Percentiles rank a stretch among this genome's conserved stretches.
Evolutionary conservation across 2,797 vertebrate species (phyloP).

Genomic region (Sebastes reedi): DNA sequence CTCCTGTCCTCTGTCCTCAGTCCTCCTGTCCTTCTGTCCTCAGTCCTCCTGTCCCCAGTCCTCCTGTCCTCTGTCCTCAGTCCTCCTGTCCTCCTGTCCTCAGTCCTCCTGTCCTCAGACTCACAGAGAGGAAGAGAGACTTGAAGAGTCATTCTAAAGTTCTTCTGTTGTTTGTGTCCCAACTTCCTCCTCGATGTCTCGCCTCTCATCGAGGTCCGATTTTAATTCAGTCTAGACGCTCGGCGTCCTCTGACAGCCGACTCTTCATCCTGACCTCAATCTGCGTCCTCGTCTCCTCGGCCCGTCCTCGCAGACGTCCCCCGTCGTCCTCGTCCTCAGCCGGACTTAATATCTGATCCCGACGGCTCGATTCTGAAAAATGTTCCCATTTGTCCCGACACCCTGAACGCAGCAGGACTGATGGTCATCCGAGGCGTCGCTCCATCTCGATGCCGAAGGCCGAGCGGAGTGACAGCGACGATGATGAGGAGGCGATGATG

Average conservation of each 20-base stretch:
- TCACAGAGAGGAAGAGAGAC: too few relatives aligned
- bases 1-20: too few relatives aligned
- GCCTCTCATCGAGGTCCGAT: too few relatives aligned
- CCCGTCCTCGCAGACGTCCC: background rate
- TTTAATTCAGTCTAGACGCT: background rate
- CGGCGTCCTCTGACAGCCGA: background rate
- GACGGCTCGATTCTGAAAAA: background rate
- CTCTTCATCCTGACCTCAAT: background rate
- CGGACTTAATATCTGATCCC: background rate
- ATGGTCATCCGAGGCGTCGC: background rate
- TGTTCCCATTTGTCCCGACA: slow-evolving; percentile 14
- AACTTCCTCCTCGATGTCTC: too few relatives aligned
- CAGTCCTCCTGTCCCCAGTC: too few relatives aligned
- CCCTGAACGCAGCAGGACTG: slow-evolving; percentile 11
- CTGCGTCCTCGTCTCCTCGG: background rate
- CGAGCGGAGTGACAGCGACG: background rate
- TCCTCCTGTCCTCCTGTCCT: too few relatives aligned
- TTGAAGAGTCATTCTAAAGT: too few relatives aligned
- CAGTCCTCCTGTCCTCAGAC: too few relatives aligned
- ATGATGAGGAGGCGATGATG: background rate
- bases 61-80: too few relatives aligned
- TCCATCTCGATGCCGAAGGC: slow-evolving; percentile 1
- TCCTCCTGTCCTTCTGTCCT: too few relatives aligned
- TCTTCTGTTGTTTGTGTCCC: too few relatives aligned
- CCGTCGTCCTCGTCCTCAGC: background rate